Conservation (phyloP, 2,888 invertebrate genomes). For the Agelastica alni region DNA sequence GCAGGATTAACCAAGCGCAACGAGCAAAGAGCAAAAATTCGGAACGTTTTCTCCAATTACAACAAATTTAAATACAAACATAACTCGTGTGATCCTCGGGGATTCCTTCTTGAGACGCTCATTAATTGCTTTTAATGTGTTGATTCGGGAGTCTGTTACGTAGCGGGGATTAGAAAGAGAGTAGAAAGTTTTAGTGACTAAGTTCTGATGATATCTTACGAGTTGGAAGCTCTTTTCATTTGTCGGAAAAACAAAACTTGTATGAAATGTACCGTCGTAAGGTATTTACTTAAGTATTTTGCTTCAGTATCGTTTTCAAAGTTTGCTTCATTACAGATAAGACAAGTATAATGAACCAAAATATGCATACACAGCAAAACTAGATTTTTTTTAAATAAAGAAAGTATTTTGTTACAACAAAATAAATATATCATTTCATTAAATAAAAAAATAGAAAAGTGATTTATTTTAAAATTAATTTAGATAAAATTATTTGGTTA, state of each 20-base stretch:
- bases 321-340: not conserved
- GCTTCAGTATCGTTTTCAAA: no score
- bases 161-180: conserved; percentile 19
- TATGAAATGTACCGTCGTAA: conserved; percentile 1
- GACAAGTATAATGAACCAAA: no score
- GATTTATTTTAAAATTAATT: no score
- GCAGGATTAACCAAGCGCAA: conserved; percentile 39
- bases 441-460: no score
- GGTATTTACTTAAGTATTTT: not conserved
- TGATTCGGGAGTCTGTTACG: conserved; percentile 20
- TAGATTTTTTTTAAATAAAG: no score
- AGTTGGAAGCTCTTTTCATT: not conserved
- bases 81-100: conserved; percentile 32
- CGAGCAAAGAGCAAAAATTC: conserved; percentile 38
- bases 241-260: conserved; percentile 5
- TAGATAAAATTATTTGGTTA: no score
- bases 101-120: conserved; percentile 35
- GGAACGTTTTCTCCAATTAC: conserved; percentile 41
- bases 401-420: no score
- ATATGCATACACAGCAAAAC: no score
- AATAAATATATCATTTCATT: no score
- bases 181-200: conserved; percentile 18
- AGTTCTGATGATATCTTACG: conserved; percentile 6
- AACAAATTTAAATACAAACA: conserved; percentile 41
- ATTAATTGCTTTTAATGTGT: conserved; percentile 32